A percentile compares a stretch with the other conserved stretches of the same genome.
These are phyloP conservation scores for Coturnix japonica DNA, from an alignment of 2,113 vertebrate genomes.

Conservation along the genomic window DNA sequence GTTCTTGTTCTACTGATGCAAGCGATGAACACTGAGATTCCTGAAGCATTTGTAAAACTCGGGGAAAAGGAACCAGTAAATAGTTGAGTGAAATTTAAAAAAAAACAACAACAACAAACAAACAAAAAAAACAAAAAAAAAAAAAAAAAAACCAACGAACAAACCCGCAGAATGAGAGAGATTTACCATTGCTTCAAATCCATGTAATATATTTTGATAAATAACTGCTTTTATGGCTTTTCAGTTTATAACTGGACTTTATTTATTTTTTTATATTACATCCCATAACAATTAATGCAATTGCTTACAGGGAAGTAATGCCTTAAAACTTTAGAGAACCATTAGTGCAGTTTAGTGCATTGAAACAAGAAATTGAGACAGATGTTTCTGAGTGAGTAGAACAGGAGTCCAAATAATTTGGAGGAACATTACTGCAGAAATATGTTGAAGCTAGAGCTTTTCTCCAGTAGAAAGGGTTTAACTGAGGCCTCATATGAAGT, in stretches of 20 bases:
- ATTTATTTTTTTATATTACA: not conserved
- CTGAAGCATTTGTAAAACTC: not conserved
- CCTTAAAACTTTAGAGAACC: not conserved
- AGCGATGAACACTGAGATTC: not conserved
- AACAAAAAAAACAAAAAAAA: not conserved
- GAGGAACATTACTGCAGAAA: not conserved
- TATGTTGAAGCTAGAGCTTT: not conserved
- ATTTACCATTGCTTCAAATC: not conserved
- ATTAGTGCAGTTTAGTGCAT: not conserved
- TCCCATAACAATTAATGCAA: not conserved
- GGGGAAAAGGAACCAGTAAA: slow-evolving; percentile 7
- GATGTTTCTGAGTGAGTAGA: not conserved
- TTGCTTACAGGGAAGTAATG: not conserved
- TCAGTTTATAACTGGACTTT: not conserved
- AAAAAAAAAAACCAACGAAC: not conserved
- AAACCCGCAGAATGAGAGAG: no score
- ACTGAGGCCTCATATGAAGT: not conserved
- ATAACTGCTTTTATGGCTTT: not conserved
- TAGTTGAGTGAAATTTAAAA: not conserved
- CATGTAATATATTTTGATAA: not conserved
- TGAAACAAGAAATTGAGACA: not conserved
- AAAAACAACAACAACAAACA: not conserved
- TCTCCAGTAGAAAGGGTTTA: not conserved
- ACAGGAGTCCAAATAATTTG: not conserved
- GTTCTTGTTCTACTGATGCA: not conserved